phyloP scores from a whole-genome alignment of 2,888 invertebrate species.

The Lamproptera curius region DNA sequence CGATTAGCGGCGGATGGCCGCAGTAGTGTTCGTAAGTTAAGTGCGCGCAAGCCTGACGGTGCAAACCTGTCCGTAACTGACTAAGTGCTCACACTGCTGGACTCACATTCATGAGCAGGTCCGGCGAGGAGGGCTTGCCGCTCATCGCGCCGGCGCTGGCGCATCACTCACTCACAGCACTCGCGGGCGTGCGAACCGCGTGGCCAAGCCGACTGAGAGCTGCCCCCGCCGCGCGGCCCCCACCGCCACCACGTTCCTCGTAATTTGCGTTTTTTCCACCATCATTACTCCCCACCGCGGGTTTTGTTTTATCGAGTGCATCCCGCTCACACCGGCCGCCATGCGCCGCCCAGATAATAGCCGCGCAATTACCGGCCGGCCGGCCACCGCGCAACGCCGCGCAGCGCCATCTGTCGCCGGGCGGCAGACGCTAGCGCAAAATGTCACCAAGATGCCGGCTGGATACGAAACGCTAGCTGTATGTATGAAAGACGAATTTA shows the following conservation, averaged over 20 bases:
- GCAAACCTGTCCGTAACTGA: no score
- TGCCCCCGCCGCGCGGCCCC: slow-evolving; percentile 63
- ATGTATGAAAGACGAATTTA: no score
- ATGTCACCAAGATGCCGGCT: no score
- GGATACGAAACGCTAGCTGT: no score
- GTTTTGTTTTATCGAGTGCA: slow-evolving; percentile 79
- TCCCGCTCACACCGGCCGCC: slow-evolving; percentile 78
- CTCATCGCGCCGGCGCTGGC: slow-evolving; percentile 63
- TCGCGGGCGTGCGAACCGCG: slow-evolving; percentile 68
- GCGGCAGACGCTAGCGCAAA: slow-evolving; percentile 43
- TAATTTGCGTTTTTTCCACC: slow-evolving; percentile 79
- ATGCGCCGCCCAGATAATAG: slow-evolving; percentile 70
- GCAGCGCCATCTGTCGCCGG: slow-evolving; percentile 63
- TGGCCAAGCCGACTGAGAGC: slow-evolving; percentile 66
- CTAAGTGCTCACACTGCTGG: no score
- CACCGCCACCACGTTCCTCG: slow-evolving; percentile 78
- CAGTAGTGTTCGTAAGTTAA: no score
- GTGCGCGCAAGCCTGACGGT: no score
- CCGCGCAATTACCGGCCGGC: slow-evolving; percentile 66
- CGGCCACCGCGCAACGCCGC: slow-evolving; percentile 29
- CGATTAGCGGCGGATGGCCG: no score
- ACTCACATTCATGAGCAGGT: slow-evolving; percentile 79
- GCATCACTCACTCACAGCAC: slow-evolving; percentile 71
- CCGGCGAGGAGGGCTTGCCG: slow-evolving; percentile 73
- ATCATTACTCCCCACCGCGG: slow-evolving; percentile 72